phyloP scores from a whole-genome alignment of 2,797 vertebrate genomes.

The Hipposideros larvatus region DNA sequence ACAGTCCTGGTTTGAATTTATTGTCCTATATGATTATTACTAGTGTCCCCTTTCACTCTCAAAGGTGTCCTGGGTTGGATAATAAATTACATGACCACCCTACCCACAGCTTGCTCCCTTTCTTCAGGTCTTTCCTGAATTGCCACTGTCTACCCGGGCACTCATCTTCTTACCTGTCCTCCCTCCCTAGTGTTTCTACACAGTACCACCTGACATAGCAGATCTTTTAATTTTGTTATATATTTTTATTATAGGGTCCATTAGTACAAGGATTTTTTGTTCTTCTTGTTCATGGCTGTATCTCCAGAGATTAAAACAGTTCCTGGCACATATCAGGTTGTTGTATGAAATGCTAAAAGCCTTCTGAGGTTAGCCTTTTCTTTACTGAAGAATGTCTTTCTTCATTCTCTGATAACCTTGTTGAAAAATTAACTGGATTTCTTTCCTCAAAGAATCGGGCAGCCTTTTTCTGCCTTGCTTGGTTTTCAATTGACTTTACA shows the following conservation, averaged over 20 bases:
- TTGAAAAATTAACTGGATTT: neutral
- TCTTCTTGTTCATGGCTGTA: neutral
- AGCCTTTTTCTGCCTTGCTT: neutral
- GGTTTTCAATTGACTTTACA: conserved; percentile 24
- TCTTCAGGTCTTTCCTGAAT: neutral
- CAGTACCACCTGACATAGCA: neutral
- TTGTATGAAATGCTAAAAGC: neutral
- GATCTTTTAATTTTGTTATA: neutral
- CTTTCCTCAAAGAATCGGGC: neutral
- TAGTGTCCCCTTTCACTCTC: neutral
- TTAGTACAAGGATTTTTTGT: neutral
- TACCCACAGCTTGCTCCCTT: neutral
- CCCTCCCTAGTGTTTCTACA: neutral
- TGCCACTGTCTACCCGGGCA: neutral
- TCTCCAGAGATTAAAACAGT: neutral
- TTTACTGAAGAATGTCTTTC: neutral
- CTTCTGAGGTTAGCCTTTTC: neutral
- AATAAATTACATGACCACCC: neutral
- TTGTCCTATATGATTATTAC: neutral
- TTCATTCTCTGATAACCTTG: neutral
- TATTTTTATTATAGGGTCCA: conserved; percentile 8
- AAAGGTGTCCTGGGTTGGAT: neutral
- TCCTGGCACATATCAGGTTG: neutral
- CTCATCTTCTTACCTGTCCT: neutral
- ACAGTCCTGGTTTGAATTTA: neutral